Conservation (phyloP, 2,888 invertebrate genomes). For the Ophraella communa region DNA sequence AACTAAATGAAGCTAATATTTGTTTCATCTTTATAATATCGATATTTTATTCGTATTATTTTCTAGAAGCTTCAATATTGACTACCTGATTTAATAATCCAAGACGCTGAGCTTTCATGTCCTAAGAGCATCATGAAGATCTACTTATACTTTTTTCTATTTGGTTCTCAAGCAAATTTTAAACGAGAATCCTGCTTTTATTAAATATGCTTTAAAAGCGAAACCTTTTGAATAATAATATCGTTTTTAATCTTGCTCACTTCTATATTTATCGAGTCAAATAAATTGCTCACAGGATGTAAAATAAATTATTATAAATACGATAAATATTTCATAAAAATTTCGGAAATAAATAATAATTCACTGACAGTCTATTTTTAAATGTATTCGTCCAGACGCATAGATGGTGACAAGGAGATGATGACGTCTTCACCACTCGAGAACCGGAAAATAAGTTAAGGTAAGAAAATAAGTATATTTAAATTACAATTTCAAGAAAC, state of each 20-base stretch:
- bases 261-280: not conserved
- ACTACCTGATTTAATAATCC: not conserved
- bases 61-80: not conserved
- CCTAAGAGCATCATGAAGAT: slow-evolving; percentile 2
- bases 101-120: slow-evolving; percentile 7
- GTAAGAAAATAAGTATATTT: too few species aligned
- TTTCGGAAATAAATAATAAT: too few species aligned
- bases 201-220: not conserved
- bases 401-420: too few species aligned
- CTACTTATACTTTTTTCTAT: slow-evolving; percentile 1
- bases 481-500: too few species aligned
- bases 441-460: too few species aligned
- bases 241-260: not conserved
- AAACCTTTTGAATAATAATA: not conserved
- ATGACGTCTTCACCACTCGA: too few species aligned
- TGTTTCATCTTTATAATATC: not conserved
- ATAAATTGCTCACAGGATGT: not conserved
- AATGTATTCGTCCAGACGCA: too few species aligned
- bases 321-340: too few species aligned
- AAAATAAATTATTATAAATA: too few species aligned
- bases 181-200: not conserved
- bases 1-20: too few species aligned
- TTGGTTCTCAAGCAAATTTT: not conserved
- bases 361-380: too few species aligned
- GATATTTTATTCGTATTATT: not conserved